A percentile compares a stretch with the other conserved stretches of the same genome.
phyloP scores from a whole-genome alignment of 2,113 vertebrate species.

The Athene noctua region DNA sequence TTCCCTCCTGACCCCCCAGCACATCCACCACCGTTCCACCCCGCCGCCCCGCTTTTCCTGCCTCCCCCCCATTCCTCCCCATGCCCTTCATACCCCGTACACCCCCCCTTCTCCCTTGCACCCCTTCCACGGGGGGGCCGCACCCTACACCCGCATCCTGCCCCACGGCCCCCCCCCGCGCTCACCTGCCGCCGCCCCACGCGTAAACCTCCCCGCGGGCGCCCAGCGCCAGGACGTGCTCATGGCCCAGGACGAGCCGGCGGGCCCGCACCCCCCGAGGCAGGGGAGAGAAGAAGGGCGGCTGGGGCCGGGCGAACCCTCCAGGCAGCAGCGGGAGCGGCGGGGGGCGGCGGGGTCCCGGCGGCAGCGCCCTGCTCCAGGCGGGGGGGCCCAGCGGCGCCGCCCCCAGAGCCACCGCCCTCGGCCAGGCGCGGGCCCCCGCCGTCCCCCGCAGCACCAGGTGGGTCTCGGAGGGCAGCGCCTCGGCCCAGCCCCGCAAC shows the following conservation, averaged over 20 bases:
- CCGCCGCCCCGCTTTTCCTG: too few species aligned
- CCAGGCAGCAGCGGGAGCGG: conserved; percentile 81
- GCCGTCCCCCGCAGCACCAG: conserved; percentile 68
- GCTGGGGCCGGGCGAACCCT: conserved; percentile 74
- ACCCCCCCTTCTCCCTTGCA: too few species aligned
- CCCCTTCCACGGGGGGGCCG: too few species aligned
- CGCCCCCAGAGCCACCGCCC: neutral
- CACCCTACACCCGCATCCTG: too few species aligned
- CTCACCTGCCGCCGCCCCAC: conserved; percentile 90
- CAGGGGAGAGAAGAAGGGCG: conserved; percentile 78
- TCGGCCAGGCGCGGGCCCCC: conserved; percentile 48
- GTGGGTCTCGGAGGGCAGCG: conserved; percentile 73
- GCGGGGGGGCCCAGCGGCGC: conserved; percentile 42
- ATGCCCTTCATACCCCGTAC: too few species aligned
- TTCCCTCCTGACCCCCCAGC: too few species aligned
- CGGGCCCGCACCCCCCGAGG: conserved; percentile 69
- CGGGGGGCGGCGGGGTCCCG: neutral
- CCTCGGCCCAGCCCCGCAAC: conserved; percentile 72
- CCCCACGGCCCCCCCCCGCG: too few species aligned
- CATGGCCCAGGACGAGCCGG: conserved; percentile 78
- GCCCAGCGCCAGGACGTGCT: conserved; percentile 81
- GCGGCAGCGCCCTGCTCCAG: neutral
- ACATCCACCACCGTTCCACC: too few species aligned
- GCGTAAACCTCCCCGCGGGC: conserved; percentile 74
- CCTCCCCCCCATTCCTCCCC: too few species aligned